Base-by-base conservation (phyloP, 2,888 invertebrate species). In the Heteropelma amictum region DNA sequence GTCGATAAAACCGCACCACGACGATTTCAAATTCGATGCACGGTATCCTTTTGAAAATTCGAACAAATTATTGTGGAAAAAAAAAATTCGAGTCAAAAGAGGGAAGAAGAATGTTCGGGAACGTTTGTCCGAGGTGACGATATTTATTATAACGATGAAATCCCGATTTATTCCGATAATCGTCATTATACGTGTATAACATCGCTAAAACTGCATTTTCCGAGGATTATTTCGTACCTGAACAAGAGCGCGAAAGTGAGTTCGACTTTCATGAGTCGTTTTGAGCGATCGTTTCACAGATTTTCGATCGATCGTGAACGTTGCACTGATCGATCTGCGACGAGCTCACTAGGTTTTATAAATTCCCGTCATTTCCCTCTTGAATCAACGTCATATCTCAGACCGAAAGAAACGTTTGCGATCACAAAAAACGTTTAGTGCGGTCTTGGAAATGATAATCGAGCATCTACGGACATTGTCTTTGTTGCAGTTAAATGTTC, bases 261-360 rank as follows among this genome's bases (percentile, higher is more conserved):
- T 58, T 12, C 1, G 30, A 33, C 35, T 12, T 0, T n/a, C 14
- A 8, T 5, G 10, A 2, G 17, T 3, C 26, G 49, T 47, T 14
- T 26, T 26, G 3, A 7, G 17, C 19, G 7, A 28, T n/a, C 10
- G 30, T 12, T 12, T 54, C 10, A 8, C 12, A 17, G 26, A 19
- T 30, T 30, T 14, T 21, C n/a, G 63, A 56, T 56, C 47, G 56
- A 61, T 26, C n/a, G 17, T 26, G 35, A 42, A 58, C 60, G 19
- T 28, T 42, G 40, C 45, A 58, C 64, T 60, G 33, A 10, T 1
- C 21, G 28, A 17, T 17, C 28, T 7, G n/a, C 33, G 19, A 35
- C 1, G 23, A n/a, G 28, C 10, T 42, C 33, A 10, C 14, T 33
- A 10, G 17, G 49, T 70, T 64, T 60, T 69, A 69, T 69, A 14